Evolutionary conservation across 2,888 invertebrate species (phyloP), one percentile per base, ranked within the genome.

Genomic region (Himalopsyche tibetana): DNA sequence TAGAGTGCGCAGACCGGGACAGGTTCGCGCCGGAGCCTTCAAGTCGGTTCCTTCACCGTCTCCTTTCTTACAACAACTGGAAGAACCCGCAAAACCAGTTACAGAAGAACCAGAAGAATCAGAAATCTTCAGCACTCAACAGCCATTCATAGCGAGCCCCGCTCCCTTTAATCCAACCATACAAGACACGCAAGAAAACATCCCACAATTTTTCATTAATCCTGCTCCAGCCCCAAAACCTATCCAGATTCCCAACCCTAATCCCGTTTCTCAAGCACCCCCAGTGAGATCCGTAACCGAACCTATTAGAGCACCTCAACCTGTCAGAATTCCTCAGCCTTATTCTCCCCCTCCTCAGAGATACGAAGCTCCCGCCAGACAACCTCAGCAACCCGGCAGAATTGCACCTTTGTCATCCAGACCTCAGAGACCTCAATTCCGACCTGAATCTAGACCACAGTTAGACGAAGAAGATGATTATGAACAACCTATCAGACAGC

Each of bases 21-120:
- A 90, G 85, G 91, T 91, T 84, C 91, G 92, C 89, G 83, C 87
- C 87, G 92, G 92, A 36, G 92, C 93, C 42, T 92, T 93, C 90
- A 93, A 91, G 89, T 93, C 90, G 84, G 93, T 91, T 89, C 93
- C 91, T 19, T 90, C 92, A 19, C 93, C 92, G 6, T 91, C 92
- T 55, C 93, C 93, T 6, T 92, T 90, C 89, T 91, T 92, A 28
- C 93, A 93, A 89, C 93, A 92, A 8, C 90, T 94, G 19, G 92
- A 94, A 5, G 93, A 94, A 88, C 92, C 91, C 82, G 92, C 95
- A 17, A 94, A 95, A 89, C 95, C 95, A 1, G 95, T 96, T 9
- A 95, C 95, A 0, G 96, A 95, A 91, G 94, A 95, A 89, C 93
- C 93, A 36, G 95, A 95, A 91, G 95, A 95, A 87, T 89, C 92